A percentile compares a stretch with the other conserved stretches of the same genome.
These are phyloP conservation scores for Coranthus polyacanthus DNA, from an alignment of 2,797 vertebrate genomes.

Conservation along the genomic window DNA sequence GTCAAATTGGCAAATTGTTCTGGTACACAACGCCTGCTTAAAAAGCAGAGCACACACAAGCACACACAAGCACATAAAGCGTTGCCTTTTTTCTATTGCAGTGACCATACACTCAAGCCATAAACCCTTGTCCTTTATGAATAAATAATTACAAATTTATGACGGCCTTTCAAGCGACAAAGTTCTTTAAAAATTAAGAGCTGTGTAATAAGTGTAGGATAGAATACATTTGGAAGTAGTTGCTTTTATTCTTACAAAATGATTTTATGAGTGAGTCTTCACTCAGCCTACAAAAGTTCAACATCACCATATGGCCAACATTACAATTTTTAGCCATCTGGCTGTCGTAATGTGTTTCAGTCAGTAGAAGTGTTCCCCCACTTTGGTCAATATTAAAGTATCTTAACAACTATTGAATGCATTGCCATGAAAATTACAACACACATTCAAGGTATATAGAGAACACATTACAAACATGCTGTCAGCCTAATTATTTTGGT, in stretches of 20 bases:
- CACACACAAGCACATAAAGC: constrained; percentile 21
- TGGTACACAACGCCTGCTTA: not conserved
- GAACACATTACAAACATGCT: not conserved
- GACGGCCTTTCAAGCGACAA: constrained; percentile 21
- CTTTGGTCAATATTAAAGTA: not conserved
- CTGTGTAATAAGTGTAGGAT: not conserved
- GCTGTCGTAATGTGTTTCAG: too few species aligned
- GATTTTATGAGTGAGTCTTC: not conserved
- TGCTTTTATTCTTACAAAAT: not conserved
- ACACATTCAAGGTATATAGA: too few species aligned
- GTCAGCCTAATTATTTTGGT: too few species aligned
- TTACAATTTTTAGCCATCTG: not conserved
- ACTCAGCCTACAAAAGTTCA: not conserved
- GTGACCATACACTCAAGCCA: constrained; percentile 35
- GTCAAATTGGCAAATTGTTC: constrained; percentile 39
- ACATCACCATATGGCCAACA: not conserved
- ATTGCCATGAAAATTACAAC: not conserved
- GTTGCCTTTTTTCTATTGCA: constrained; percentile 26
- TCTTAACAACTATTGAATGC: not conserved
- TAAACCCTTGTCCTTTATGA: constrained; percentile 45
- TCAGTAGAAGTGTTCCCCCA: too few species aligned
- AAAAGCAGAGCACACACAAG: constrained; percentile 16
- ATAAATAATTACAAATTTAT: constrained; percentile 43
- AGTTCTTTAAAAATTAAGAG: constrained; percentile 5
- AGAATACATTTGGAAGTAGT: not conserved